Base-by-base conservation (phyloP, 2,888 invertebrate species). In the Sthenelais limicola region DNA sequence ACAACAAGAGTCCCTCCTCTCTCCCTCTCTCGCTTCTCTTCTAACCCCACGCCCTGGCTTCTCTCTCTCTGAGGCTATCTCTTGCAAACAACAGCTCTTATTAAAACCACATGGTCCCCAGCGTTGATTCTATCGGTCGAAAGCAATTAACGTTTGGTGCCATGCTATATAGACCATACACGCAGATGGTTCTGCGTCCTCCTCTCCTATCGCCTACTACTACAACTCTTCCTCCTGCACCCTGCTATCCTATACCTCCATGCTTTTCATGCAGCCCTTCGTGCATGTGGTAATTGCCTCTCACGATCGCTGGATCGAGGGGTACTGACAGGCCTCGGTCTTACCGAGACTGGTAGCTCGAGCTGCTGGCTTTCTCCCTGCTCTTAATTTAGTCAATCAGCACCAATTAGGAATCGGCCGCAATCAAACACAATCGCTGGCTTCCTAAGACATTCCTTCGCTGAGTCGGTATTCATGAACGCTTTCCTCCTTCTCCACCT, bases 131-230 rank as follows among this genome's bases (percentile, higher is more conserved):
- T 62, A 38, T 62, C 38, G 26, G 24, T 38, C 62, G n/a, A 38
- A 62, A 62, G 62, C 62, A 62, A 62, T 62, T 62, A 62, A 43
- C 62, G 12, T 15, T n/a, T n/a, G n/a, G n/a, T n/a, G n/a, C n/a
- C n/a, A n/a, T n/a, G n/a, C n/a, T n/a, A n/a, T n/a, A n/a, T n/a
- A n/a, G n/a, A n/a, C n/a, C n/a, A 24, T 9, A 35, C 43, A 38
- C 38, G 38, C 9, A 33, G 38, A 62, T 28, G 62, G 24, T 21
- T 5, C 24, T 35, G 9, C 15, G 9, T 35, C 62, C 35, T 28
- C 24, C 62, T 38, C 21, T 28, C 54, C 4, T 15, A 12, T 9
- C 26, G 26, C 28, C 56, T 56, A 30, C 32, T 30, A 52, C 52
- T 15, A 33, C 32, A 28, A 30, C 21, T 24, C 26, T 30, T 52